Conservation (phyloP, 2,888 invertebrate genomes). For the Cryptocheilus praepositus region DNA sequence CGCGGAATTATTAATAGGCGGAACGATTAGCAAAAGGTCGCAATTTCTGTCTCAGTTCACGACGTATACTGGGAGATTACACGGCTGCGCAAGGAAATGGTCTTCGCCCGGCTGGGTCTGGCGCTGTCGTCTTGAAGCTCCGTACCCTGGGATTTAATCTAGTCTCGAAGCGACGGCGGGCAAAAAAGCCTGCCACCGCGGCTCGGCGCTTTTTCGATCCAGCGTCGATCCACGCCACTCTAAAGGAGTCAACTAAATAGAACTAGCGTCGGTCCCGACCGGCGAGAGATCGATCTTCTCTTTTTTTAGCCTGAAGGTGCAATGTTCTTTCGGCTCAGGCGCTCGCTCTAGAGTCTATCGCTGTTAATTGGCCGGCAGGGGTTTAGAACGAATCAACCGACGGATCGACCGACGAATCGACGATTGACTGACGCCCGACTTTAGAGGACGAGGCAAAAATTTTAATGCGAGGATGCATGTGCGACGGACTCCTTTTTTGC, state of each 20-base stretch:
- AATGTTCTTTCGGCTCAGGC: conserved; percentile 28
- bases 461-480: no score
- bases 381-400: no score
- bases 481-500: no score
- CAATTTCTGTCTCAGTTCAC: conserved; percentile 77
- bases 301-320: conserved; percentile 15
- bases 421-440: neutral
- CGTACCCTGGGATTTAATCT: conserved; percentile 25
- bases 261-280: conserved; percentile 5
- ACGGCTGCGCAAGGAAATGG: conserved; percentile 84
- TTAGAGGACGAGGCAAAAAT: neutral
- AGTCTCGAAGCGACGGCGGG: conserved; percentile 22
- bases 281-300: neutral
- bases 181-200: no score
- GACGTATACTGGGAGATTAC: conserved; percentile 86
- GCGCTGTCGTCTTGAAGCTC: conserved; percentile 72
- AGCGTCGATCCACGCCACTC: neutral
- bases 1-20: neutral
- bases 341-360: conserved; percentile 15
- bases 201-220: no score
- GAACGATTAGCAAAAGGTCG: conserved; percentile 4
- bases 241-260: neutral
- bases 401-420: conserved; percentile 20
- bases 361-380: conserved; percentile 1
- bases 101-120: conserved; percentile 82